A percentile compares a stretch with the other conserved stretches of the same genome.
Evolutionary conservation across 2,888 invertebrate genomes (phyloP).

Genomic region (Pachycephus smyrnensis): DNA sequence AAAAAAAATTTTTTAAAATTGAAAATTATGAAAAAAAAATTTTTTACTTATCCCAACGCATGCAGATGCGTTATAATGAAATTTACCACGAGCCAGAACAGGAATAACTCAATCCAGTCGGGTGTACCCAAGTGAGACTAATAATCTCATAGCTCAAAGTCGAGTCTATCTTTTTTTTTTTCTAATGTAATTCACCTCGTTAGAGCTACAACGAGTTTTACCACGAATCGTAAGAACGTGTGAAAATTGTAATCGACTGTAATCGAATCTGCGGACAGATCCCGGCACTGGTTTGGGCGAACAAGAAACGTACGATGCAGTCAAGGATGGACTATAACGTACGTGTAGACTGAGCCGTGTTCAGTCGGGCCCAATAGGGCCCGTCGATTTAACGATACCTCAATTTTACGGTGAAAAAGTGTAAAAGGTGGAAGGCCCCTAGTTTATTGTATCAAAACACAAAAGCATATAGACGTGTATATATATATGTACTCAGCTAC

Average conservation of each 20-base stretch:
- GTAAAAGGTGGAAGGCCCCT: background rate
- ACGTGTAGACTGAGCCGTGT: background rate
- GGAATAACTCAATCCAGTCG: background rate
- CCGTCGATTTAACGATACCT: slow-evolving; percentile 4
- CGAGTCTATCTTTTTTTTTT: background rate
- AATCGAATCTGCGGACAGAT: background rate
- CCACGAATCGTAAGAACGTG: slow-evolving; percentile 10
- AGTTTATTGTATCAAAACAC: background rate
- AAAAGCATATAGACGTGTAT: background rate
- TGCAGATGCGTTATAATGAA: background rate
- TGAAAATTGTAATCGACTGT: slow-evolving; percentile 14
- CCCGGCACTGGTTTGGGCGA: background rate
- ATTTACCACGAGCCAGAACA: background rate
- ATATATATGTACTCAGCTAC: too few relatives aligned
- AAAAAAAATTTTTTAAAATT: too few relatives aligned
- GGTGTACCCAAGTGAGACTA: background rate
- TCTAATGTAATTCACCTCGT: background rate
- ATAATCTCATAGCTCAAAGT: background rate
- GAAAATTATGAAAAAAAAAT: too few relatives aligned
- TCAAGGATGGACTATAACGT: background rate
- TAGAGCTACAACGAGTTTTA: background rate
- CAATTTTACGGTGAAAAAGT: slow-evolving; percentile 10
- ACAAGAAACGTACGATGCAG: background rate
- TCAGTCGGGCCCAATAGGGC: background rate
- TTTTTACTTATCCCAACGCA: background rate